Evolutionary conservation across 1,140 invertebrate species (phyloP), one percentile per base, ranked within the genome.

Genomic region (Halictus rubicundus): DNA sequence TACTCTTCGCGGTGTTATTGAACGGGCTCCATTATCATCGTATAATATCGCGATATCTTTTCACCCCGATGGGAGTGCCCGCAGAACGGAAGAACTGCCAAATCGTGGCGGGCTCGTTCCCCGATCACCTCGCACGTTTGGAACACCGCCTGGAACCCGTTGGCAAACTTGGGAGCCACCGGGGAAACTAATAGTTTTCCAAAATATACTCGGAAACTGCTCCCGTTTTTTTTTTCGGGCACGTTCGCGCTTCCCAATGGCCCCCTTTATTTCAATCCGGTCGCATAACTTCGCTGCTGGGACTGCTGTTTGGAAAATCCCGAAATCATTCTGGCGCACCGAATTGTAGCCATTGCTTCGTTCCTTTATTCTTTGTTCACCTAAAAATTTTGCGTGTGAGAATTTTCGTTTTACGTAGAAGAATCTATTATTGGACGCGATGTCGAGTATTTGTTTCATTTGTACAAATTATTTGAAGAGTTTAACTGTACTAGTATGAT

Each of bases 31-130:
- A 88, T 87, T 86, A 88, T 88, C 84, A 72, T 84, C 84, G 87
- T 88, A 88, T 88, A 88, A 88, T 88, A 80, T 84, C 66, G 81
- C 87, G 87, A 88, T 88, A 88, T 88, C 87, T 88, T 86, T 86
- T 84, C 78, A 27, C 80, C 81, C 32, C 61, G 72, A 70, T 78
- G 83, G 73, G 46, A 65, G 72, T 61, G 78, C 74, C 72, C 71
- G 68, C 66, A 54, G 70, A 75, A 83, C 68, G 81, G 60, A 84
- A 73, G 72, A 78, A 86, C 78, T 84, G 81, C 81, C 84, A 81
- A 85, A 84, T 81, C 82, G 83, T 52, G 52, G 59, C 64, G 57
- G 52, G 49, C 77, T 69, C 72, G 66, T 60, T 63, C 68, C 82
- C 39, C 64, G 69, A 14, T 2, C 10, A 46, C 49, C 42, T 68